A percentile compares a stretch with the other conserved stretches of the same genome.
phyloP scores from a whole-genome alignment of 2,888 invertebrate species.

The Acronicta leporina region DNA sequence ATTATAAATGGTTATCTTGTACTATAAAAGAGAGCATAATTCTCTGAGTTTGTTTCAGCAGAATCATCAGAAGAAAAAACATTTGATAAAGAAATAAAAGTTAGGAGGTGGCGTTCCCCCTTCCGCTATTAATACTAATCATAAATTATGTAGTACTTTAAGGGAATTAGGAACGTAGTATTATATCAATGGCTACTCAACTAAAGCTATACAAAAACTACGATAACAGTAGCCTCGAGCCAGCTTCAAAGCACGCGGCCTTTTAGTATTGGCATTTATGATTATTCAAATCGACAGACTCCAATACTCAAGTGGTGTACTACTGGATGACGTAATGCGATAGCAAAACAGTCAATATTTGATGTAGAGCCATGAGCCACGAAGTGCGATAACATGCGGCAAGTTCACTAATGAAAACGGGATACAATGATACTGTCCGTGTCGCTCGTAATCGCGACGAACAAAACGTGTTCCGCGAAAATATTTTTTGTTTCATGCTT shows the following conservation, averaged over 20 bases:
- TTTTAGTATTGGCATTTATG: slow-evolving; percentile 49
- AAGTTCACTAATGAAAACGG: slow-evolving; percentile 84
- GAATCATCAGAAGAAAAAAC: no score
- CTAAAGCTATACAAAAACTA: slow-evolving; percentile 9
- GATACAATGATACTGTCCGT: slow-evolving; percentile 68
- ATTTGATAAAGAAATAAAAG: neutral
- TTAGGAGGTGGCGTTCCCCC: neutral
- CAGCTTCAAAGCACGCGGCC: slow-evolving; percentile 43
- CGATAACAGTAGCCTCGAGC: slow-evolving; percentile 20
- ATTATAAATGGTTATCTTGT: neutral
- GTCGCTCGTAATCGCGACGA: slow-evolving; percentile 24
- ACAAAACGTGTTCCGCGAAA: slow-evolving; percentile 38
- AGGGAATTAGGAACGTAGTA: neutral
- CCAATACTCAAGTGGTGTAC: slow-evolving; percentile 58
- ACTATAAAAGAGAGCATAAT: no score
- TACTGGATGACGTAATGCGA: slow-evolving; percentile 82
- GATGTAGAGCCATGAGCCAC: slow-evolving; percentile 81
- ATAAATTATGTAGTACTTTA: neutral
- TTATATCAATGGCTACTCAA: slow-evolving; percentile 18
- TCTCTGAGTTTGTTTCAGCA: no score
- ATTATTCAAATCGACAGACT: slow-evolving; percentile 61
- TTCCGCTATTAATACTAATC: neutral
- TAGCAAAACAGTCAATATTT: slow-evolving; percentile 86
- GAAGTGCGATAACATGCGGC: slow-evolving; percentile 76
- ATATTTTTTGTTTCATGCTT: slow-evolving; percentile 32